Percentiles rank a stretch among this genome's conserved stretches.
phyloP scores from a whole-genome alignment of 2,113 vertebrate species.

The Bubo scandiacus region DNA sequence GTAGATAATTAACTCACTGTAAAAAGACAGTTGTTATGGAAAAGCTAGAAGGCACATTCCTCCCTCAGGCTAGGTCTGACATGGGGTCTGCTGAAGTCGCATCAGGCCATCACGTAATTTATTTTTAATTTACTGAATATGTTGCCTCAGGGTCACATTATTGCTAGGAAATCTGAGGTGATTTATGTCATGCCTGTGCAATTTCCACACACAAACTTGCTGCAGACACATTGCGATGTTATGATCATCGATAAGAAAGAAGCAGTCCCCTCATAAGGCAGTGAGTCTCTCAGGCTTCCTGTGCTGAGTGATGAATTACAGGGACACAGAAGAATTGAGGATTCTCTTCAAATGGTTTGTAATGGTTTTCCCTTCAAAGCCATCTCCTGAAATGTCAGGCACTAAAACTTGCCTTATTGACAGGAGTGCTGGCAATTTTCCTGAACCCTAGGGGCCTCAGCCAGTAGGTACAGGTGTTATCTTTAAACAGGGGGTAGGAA shows the following conservation, averaged over 20 bases:
- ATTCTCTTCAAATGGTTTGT: background rate
- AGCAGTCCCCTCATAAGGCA: background rate
- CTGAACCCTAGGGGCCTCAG: background rate
- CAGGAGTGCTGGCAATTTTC: background rate
- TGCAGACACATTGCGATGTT: background rate
- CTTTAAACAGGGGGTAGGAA: accelerated
- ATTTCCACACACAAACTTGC: background rate
- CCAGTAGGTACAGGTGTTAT: background rate
- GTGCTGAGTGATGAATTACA: background rate
- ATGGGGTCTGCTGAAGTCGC: background rate
- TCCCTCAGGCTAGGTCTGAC: slow-evolving; percentile 34
- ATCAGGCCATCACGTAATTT: slow-evolving; percentile 33
- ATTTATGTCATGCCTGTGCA: background rate
- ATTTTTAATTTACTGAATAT: slow-evolving; percentile 58
- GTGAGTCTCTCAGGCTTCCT: background rate
- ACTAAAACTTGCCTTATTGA: background rate
- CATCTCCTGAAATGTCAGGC: background rate
- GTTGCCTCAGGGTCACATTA: background rate
- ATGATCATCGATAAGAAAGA: background rate
- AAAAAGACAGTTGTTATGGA: slow-evolving; percentile 42
- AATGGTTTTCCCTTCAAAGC: background rate
- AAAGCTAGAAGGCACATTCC: slow-evolving; percentile 40
- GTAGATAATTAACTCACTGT: slow-evolving; percentile 55
- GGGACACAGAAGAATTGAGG: background rate
- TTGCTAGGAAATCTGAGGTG: slow-evolving; percentile 35